phyloP scores from a whole-genome alignment of 2,113 vertebrate genomes.

The Dipodomys stephensi region DNA sequence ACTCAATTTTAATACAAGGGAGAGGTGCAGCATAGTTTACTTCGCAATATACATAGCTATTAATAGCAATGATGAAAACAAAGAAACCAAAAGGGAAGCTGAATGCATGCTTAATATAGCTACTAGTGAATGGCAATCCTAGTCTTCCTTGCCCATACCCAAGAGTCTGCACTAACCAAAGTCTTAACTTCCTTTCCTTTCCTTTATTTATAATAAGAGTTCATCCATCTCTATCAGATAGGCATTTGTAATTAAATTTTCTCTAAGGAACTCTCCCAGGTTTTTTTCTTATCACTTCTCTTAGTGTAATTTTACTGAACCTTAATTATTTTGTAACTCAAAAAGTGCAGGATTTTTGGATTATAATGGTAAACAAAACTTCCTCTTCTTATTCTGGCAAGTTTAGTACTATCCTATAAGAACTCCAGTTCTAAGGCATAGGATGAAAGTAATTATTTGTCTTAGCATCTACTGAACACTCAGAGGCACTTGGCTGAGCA shows the following conservation, averaged over 20 bases:
- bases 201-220: not conserved
- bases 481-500: not conserved
- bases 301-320: constrained; percentile 12
- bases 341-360: no score
- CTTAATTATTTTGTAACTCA: constrained; percentile 20
- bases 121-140: not conserved
- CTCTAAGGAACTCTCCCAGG: not conserved
- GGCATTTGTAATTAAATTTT: not conserved
- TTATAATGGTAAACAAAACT: not conserved
- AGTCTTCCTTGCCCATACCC: not conserved
- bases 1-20: constrained; percentile 35
- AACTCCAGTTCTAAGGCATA: not conserved
- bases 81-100: constrained; percentile 56
- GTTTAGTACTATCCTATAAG: not conserved
- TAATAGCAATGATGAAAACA: constrained; percentile 57
- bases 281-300: constrained; percentile 32
- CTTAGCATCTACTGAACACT: constrained; percentile 32
- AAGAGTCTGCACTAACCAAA: not conserved
- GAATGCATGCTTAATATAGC: not conserved
- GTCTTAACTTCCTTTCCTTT: not conserved
- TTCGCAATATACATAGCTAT: constrained; percentile 34
- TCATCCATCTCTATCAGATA: constrained; percentile 1
- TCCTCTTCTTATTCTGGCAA: constrained; percentile 4
- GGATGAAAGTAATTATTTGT: not conserved
- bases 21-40: constrained; percentile 14